Percentiles rank a stretch among this genome's conserved stretches.
Conservation (phyloP, 2,888 invertebrate genomes). For the Drosophila testacea region DNA sequence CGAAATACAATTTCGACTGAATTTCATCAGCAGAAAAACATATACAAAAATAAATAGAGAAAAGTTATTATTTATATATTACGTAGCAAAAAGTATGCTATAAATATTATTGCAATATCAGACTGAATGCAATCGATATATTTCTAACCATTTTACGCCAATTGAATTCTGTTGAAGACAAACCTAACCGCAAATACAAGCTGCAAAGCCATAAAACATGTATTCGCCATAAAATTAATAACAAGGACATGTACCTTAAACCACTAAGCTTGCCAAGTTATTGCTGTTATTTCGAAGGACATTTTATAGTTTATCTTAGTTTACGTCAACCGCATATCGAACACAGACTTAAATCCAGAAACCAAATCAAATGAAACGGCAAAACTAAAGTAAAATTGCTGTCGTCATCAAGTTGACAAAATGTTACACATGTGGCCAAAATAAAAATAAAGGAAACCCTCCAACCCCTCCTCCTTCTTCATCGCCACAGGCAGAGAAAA, state of each 20-base stretch:
- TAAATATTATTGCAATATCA: neutral
- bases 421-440: conserved; percentile 32
- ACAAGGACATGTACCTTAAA: neutral
- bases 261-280: conserved; percentile 11
- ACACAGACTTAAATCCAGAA: conserved; percentile 3
- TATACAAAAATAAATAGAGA: neutral
- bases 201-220: conserved; percentile 1
- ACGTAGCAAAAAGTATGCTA: neutral
- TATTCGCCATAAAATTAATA: conserved; percentile 1
- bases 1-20: neutral
- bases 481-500: neutral
- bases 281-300: conserved; percentile 9
- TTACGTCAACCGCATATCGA: conserved; percentile 27
- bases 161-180: neutral
- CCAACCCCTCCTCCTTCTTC: neutral
- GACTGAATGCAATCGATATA: neutral
- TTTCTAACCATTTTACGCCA: neutral
- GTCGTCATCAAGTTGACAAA: conserved; percentile 48
- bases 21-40: neutral
- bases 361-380: conserved; percentile 31
- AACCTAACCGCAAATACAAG: neutral
- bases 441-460: neutral
- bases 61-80: neutral
- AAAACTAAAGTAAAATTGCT: conserved; percentile 24
- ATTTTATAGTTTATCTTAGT: conserved; percentile 19